Base-by-base conservation (phyloP, 2,797 vertebrate genomes). In the Neosalanx taihuensis region DNA sequence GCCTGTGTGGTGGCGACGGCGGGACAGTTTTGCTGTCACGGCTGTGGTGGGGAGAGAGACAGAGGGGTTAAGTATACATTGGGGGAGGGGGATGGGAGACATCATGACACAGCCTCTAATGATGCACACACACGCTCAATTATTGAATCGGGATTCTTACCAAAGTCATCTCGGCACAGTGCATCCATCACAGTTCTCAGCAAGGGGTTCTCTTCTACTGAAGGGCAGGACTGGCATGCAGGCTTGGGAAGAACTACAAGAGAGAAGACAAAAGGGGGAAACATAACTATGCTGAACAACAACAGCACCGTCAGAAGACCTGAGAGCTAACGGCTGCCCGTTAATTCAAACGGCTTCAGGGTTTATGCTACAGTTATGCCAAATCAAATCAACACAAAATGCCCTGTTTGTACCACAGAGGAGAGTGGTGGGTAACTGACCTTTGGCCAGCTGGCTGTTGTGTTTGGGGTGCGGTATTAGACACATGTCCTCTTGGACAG, bases 101-200 rank as follows among this genome's bases (percentile, higher is more conserved):
- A 26, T 1, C 20, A 26, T 30, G 7, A 74, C 7, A 67, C 30
- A 37, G 33, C 18, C 17, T 5, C 12, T 35, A 37, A 6, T 35
- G 10, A 65, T 18, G 35, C 17, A 65, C 46, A 57, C 31, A 56
- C n/a, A 53, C 26, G 4, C 41, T 0, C 26, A 6, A 37, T 53
- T 67, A 56, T 3, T 58, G 1, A 49, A 35, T 31, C 62, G 18
- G 12, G 4, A 51, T 67, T 74, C 92, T 89, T 89, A 96, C 95
- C 94, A 75, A 96, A 97, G 81, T 94, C 92, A 83, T 87, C 91
- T 64, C 85, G 86, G 76, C 95, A 97, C 79, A 96, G 92, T 69
- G 90, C 88, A 65, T 94, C 91, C 7, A 95, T 81, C 46, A 94
- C 85, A 12, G 81, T 91, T 82, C 91, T 95, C 70, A 93, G 76